Conservation (phyloP, 2,888 invertebrate species). For the Drosophila birchii region DNA sequence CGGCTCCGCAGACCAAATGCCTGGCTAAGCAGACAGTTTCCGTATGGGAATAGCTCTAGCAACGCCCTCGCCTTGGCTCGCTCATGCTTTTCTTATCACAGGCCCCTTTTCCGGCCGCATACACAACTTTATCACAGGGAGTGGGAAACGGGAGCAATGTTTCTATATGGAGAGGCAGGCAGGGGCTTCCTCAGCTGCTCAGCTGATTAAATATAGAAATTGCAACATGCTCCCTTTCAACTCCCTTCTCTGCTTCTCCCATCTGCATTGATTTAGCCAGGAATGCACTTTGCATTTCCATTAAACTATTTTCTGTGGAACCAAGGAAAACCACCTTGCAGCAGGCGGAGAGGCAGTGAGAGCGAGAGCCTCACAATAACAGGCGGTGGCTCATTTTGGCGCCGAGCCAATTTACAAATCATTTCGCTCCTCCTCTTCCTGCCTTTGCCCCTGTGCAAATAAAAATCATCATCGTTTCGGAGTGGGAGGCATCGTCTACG, state of each 20-base stretch:
- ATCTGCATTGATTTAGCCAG: constrained; percentile 51
- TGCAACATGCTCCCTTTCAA: constrained; percentile 35
- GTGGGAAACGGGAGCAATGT: neutral
- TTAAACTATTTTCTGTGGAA: constrained; percentile 55
- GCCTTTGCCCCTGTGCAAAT: constrained; percentile 17
- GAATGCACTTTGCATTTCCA: constrained; percentile 36
- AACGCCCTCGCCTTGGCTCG: constrained; percentile 3
- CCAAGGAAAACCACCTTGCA: constrained; percentile 68
- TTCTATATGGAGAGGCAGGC: constrained; percentile 22
- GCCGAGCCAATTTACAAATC: constrained; percentile 57
- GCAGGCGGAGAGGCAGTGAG: neutral
- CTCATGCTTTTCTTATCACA: constrained; percentile 53
- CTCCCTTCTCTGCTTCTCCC: neutral
- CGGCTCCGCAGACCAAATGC: constrained; percentile 11
- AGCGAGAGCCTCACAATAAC: constrained; percentile 21
- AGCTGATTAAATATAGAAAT: constrained; percentile 66
- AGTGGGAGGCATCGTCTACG: constrained; percentile 48
- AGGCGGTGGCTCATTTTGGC: constrained; percentile 61
- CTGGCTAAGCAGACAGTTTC: constrained; percentile 3
- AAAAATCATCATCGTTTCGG: constrained; percentile 28
- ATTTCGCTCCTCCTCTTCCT: constrained; percentile 12
- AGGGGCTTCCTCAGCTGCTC: constrained; percentile 57
- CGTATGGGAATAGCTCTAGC: constrained; percentile 6
- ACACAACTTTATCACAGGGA: constrained; percentile 29
- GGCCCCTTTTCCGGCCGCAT: constrained; percentile 57